These are phyloP conservation scores for Tinamus major DNA, from an alignment of 2,797 vertebrate species.

Conservation along the genomic window DNA sequence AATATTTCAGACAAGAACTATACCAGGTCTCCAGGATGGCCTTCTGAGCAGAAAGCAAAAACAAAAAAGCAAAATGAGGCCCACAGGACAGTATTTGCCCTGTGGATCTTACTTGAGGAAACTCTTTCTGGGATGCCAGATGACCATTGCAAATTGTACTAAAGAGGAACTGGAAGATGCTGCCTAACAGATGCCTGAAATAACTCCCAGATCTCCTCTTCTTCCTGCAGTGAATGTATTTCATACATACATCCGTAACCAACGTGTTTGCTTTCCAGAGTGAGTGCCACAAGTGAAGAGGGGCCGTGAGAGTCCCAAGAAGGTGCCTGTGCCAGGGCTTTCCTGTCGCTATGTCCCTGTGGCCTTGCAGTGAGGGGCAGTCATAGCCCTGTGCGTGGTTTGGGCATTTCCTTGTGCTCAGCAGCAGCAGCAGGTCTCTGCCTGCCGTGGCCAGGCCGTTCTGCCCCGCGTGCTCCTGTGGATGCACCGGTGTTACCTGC, in stretches of 20 bases:
- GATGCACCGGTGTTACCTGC: background rate
- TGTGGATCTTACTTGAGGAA: background rate
- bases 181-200: background rate
- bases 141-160: background rate
- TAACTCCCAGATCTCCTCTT: background rate
- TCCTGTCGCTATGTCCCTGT: slow-evolving; percentile 33
- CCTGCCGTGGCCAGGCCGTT: background rate
- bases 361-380: slow-evolving; percentile 15
- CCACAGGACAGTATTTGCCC: background rate
- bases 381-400: background rate
- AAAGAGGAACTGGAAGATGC: background rate
- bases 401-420: background rate
- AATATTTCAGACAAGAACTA: background rate
- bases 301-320: background rate
- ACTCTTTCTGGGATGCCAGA: background rate
- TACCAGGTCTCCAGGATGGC: background rate
- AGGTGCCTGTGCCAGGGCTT: slow-evolving; percentile 17
- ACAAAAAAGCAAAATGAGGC: background rate
- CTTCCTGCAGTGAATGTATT: slow-evolving; percentile 8
- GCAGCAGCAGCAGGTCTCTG: slow-evolving; percentile 1
- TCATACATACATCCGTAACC: background rate
- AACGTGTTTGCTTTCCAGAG: background rate
- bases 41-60: background rate
- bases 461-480: background rate
- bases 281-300: background rate